Base-by-base conservation (phyloP, 2,797 vertebrate genomes). In the Varecia variegata region DNA sequence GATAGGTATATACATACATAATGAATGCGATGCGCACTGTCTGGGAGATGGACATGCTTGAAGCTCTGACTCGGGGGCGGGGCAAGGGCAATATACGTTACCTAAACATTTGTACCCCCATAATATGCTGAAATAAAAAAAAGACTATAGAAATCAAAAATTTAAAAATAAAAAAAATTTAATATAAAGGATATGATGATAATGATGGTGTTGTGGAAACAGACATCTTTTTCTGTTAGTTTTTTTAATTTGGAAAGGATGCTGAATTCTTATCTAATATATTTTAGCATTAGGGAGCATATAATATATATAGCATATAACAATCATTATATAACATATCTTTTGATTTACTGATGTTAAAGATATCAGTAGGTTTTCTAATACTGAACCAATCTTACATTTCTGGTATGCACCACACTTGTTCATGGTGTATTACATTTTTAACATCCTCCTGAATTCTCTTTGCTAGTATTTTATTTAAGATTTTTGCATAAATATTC, bases 401-500 rank as follows among this genome's bases (percentile, higher is more conserved):
- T 84, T 93, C 62, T 71, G 84, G 21, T 5, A 71, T 85, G 25
- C 71, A 54, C 54, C 40, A 27, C 45, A 35, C 35, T 71, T 83
- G 20, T 73, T 73, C 70, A 65, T 85, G 54, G 30, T 83, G 2
- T 60, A 54, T 58, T 60, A 45, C 38, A 38, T 76, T 84, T 74
- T 67, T 76, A 92, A 87, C 7, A 74, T 52, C 58, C 56, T 92
- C 50, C 43, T 68, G 14, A 14, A 58, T 83, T 92, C 40, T 58
- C 50, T 70, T 67, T 32, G 20, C 30, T 70, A 43, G 62, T 56
- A 82, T 52, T 91, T 86, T 80, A 80, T 45, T 62, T 58, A 47
- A 74, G 54, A 38, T 85, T 83, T 96, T 89, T 95, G 50, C 40
- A 82, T 88, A 58, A 73, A 4, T n/a, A 68, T 82, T 95, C 65